Base-by-base conservation (phyloP, 2,888 invertebrate species). In the Bibio marci region DNA sequence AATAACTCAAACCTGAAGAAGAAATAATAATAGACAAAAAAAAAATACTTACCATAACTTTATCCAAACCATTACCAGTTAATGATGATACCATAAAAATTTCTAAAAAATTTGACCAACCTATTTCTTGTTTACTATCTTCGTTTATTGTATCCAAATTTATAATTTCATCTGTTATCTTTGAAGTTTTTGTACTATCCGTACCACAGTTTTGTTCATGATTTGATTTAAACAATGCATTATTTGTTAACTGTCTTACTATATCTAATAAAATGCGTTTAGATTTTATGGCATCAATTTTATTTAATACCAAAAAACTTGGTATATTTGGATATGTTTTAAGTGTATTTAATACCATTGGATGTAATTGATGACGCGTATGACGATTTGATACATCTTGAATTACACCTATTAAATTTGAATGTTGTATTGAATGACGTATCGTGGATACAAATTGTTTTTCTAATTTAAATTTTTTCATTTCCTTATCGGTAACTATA, bases 1-100 rank as follows among this genome's bases (percentile, higher is more conserved):
- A n/a, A n/a, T n/a, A n/a, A n/a, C n/a, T n/a, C n/a, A n/a, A n/a
- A n/a, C n/a, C n/a, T n/a, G n/a, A n/a, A n/a, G n/a, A n/a, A n/a
- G n/a, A n/a, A n/a, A n/a, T n/a, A n/a, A n/a, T n/a, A n/a, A n/a
- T n/a, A n/a, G n/a, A n/a, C n/a, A n/a, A n/a, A n/a, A n/a, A 15
- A 18, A 13, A 30, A 19, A 40, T 19, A 44, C 49, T 52, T 55
- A 80, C 81, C 64, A 73, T 72, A 22, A 90, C 63, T 49, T 77
- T 76, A 25, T 68, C 63, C 2, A 86, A 61, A 2, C 88, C 88
- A 59, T 74, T 75, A 17, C 80, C 80, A 40, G 73, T 73, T 19
- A 88, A 56, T 0, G 91, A 82, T 8, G 94, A 94, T n/a, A 90
- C 71, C 68, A 94, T 76, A 56, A 97, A 97, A 10, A 95, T 78